Evolutionary conservation across 2,797 vertebrate species (phyloP).

Genomic region (Toxotes lorentzi): DNA sequence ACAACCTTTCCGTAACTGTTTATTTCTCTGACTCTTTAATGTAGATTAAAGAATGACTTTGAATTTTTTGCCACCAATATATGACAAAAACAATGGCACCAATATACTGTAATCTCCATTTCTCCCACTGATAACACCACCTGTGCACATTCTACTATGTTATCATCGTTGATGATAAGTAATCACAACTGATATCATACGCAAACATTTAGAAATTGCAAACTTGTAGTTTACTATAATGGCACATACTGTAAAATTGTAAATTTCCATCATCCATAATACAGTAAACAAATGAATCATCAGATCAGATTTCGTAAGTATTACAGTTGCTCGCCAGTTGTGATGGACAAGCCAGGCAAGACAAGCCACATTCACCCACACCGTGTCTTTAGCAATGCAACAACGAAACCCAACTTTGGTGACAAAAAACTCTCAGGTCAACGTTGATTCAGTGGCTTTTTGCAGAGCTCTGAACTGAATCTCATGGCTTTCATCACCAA

Average conservation of each 20-base stretch:
- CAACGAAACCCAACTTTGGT: background rate
- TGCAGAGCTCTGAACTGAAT: background rate
- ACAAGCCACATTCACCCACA: background rate
- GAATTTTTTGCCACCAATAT: background rate
- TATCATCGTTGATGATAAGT: background rate
- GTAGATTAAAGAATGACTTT: background rate
- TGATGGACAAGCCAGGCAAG: too few relatives aligned
- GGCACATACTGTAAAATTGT: background rate
- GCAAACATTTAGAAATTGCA: background rate
- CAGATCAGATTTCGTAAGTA: background rate
- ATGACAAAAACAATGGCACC: background rate
- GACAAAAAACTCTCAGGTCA: background rate
- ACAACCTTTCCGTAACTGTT: constrained; percentile 8
- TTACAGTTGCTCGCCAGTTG: background rate
- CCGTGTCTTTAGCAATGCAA: background rate
- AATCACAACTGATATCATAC: background rate
- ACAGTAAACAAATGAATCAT: background rate
- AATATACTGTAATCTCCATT: background rate
- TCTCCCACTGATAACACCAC: background rate
- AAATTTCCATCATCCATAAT: background rate
- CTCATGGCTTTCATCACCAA: background rate
- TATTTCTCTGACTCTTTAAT: constrained; percentile 2
- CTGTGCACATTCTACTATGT: background rate
- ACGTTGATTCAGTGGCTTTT: background rate
- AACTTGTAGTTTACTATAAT: background rate